These are phyloP conservation scores for Zosterops pallidus DNA, from an alignment of 2,113 vertebrate species.

Conservation along the genomic window DNA sequence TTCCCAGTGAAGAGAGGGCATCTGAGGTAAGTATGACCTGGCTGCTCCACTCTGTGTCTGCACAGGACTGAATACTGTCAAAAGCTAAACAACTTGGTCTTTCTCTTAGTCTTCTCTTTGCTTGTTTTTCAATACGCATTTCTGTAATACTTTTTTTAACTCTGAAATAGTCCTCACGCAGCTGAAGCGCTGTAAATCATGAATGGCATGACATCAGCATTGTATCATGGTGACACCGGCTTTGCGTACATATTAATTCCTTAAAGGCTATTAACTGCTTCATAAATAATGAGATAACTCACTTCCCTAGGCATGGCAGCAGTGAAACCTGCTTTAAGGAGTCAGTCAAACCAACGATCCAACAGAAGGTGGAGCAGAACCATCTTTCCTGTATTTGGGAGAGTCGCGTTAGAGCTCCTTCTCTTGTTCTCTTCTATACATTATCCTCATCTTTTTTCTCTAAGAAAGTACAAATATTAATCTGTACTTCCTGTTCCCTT, in stretches of 20 bases:
- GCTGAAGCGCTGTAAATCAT: neutral
- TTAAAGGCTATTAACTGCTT: constrained; percentile 12
- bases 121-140: neutral
- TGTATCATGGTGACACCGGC: neutral
- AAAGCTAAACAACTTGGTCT: constrained; percentile 42
- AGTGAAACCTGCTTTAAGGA: neutral
- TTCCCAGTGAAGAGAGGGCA: constrained; percentile 59
- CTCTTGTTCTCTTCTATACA: neutral
- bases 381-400: neutral
- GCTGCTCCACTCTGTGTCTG: constrained; percentile 48
- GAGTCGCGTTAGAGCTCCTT: neutral
- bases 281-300: constrained; percentile 15
- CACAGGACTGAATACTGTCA: constrained; percentile 48
- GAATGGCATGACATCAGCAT: neutral
- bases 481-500: neutral
- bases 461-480: neutral
- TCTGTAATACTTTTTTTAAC: neutral
- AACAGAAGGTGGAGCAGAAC: constrained; percentile 28
- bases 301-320: neutral
- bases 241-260: neutral
- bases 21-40: constrained; percentile 55
- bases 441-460: neutral
- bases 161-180: neutral
- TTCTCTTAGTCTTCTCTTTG: neutral
- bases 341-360: neutral